phyloP scores from a whole-genome alignment of 2,113 vertebrate species.

The cattle (Bos taurus) region DNA sequence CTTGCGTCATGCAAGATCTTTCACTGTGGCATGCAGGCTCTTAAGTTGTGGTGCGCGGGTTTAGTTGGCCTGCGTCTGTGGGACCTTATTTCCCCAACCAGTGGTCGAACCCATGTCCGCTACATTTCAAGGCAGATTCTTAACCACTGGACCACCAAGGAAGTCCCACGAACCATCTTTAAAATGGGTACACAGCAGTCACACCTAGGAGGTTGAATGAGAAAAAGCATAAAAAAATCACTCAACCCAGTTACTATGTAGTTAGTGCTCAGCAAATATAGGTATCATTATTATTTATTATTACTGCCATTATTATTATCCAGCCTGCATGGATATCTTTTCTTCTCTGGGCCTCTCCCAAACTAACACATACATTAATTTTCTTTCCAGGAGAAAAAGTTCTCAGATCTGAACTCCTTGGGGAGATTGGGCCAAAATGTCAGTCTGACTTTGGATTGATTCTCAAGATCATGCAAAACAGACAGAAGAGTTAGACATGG shows the following conservation, averaged over 20 bases:
- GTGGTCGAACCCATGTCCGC: not conserved
- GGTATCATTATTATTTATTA: not conserved
- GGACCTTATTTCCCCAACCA: not conserved
- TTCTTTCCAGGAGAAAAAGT: slow-evolving; percentile 32
- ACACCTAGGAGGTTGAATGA: not conserved
- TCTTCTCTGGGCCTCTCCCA: not conserved
- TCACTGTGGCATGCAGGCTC: not conserved
- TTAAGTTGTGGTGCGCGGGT: rapidly evolving
- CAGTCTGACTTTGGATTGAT: slow-evolving; percentile 48
- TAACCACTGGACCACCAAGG: not conserved
- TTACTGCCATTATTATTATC: not conserved
- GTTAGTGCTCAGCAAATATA: not conserved
- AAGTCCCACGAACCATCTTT: not conserved
- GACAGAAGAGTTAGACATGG: not conserved
- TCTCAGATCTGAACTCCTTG: slow-evolving; percentile 31
- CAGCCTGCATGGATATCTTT: not conserved
- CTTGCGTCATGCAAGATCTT: not conserved
- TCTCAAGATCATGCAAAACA: slow-evolving; percentile 55
- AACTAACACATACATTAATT: not conserved
- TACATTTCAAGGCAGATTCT: not conserved
- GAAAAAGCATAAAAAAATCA: not conserved
- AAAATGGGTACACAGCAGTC: not conserved
- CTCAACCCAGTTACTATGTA: not conserved
- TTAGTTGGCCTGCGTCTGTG: not conserved
- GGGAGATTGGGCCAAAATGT: slow-evolving; percentile 47